Evolutionary conservation across 2,797 vertebrate genomes (phyloP), one percentile per base, ranked within the genome.

Genomic region (Chaunax sp.): DNA sequence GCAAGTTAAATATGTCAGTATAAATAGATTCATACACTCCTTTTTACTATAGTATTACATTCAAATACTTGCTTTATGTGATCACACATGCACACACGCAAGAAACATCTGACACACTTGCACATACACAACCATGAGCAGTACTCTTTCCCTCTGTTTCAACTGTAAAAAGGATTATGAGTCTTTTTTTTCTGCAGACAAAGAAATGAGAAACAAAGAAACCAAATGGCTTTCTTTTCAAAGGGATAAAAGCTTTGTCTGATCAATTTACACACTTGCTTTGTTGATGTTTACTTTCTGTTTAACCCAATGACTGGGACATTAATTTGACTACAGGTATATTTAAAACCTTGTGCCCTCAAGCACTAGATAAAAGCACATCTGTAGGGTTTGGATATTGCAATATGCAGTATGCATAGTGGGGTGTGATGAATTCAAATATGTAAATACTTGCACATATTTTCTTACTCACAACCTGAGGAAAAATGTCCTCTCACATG

Each of bases 161-260:
- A 88, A 79, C 79, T 69, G 33, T 19, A 64, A 79, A 47, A 57
- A 69, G 45, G 81, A 78, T 81, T 66, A 85, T 59, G 46, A 81
- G 45, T 49, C 38, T 60, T 53, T 64, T 45, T 75, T 41, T 69
- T 47, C 51, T 54, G 23, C 13, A 63, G 43, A 82, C 71, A 81
- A 73, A 68, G 23, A 75, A 68, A 77, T 81, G 14, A 40, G 38
- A 40, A 16, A 40, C 15, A 16, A 16, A 16, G 38, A 40, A 40
- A 16, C 14, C 75, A 71, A 49, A 64, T 6, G 13, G 44, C 7
- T 64, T 75, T 69, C 10, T 57, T 65, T 67, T 63, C 64, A 79
- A 78, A 78, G 55, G 51, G 43, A 81, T 67, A 63, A 53, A 74
- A 40, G 45, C 51, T 75, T 63, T 61, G 20, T 70, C 51, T 69